Percentiles rank a stretch among this genome's conserved stretches.
These are phyloP conservation scores for Tromatobia lineatoria DNA, from an alignment of 2,888 invertebrate species.

Conservation along the genomic window DNA sequence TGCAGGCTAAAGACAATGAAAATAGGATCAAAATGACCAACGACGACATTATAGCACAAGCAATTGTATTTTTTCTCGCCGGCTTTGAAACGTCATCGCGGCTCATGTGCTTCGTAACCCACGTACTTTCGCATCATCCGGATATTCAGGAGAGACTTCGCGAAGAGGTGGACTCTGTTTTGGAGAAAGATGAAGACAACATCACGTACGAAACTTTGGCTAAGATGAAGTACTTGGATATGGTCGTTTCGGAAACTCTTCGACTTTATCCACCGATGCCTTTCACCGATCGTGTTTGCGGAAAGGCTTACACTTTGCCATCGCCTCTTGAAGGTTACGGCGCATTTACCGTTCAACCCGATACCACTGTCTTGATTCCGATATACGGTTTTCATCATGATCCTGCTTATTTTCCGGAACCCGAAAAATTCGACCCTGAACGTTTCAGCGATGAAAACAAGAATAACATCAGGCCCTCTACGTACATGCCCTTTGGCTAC, in stretches of 20 bases:
- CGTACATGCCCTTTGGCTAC: conserved; percentile 77
- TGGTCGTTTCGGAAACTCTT: conserved; percentile 84
- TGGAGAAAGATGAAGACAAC: conserved; percentile 63
- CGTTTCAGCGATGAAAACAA: conserved; percentile 69
- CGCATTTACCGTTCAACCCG: conserved; percentile 59
- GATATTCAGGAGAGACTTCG: conserved; percentile 85
- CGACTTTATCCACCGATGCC: conserved; percentile 86
- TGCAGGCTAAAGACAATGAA: conserved; percentile 83
- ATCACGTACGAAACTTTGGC: conserved; percentile 74
- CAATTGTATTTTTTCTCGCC: conserved; percentile 80
- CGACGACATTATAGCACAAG: conserved; percentile 86
- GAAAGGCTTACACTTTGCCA: conserved; percentile 85
- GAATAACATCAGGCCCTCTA: conserved; percentile 68
- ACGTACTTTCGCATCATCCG: conserved; percentile 63
- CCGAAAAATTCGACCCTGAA: conserved; percentile 71
- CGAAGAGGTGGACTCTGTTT: conserved; percentile 77
- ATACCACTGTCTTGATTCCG: conserved; percentile 65
- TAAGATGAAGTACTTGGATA: conserved; percentile 74
- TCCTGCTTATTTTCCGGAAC: conserved; percentile 71
- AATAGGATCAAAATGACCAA: conserved; percentile 60
- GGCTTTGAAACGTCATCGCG: conserved; percentile 78
- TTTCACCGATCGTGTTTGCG: conserved; percentile 86
- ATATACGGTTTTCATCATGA: conserved; percentile 73
- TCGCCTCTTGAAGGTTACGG: conserved; percentile 67
- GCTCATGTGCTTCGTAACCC: conserved; percentile 73